A percentile compares a stretch with the other conserved stretches of the same genome.
These are phyloP conservation scores for Antedon mediterranea DNA, from an alignment of 53 echinoderm and acorn worm genomes.

Conservation along the genomic window DNA sequence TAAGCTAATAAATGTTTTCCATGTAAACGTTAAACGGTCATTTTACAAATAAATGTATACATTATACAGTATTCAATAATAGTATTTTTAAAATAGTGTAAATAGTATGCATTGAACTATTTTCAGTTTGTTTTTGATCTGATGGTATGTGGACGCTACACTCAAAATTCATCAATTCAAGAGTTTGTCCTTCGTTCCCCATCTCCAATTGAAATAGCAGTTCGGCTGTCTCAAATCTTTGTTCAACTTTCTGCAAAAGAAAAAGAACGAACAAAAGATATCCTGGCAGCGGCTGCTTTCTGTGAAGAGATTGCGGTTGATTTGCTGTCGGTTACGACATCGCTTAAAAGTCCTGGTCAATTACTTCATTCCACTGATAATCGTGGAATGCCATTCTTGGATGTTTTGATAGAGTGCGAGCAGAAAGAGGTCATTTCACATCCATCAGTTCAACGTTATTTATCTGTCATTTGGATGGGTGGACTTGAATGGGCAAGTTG, in stretches of 20 bases:
- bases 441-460: constrained; percentile 87
- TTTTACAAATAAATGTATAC: too few species aligned
- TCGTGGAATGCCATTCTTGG: constrained; percentile 60
- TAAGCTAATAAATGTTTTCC: too few species aligned
- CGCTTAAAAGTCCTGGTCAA: constrained; percentile 58
- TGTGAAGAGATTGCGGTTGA: constrained; percentile 91
- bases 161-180: constrained; percentile 58
- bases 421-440: constrained; percentile 95
- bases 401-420: constrained; percentile 84
- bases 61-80: too few species aligned
- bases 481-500: constrained; percentile 79
- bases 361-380: constrained; percentile 62
- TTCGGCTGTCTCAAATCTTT: constrained; percentile 69
- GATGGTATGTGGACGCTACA: constrained; percentile 84
- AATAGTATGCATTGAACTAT: too few species aligned
- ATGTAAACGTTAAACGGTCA: too few species aligned
- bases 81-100: neutral
- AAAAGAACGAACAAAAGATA: constrained; percentile 80
- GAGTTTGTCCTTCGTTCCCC: constrained; percentile 86
- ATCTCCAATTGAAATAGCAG: constrained; percentile 86
- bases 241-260: constrained; percentile 58
- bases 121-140: constrained; percentile 90
- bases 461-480: constrained; percentile 92
- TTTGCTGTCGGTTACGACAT: constrained; percentile 62
- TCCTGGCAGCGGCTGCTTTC: constrained; percentile 55